Percentiles rank a stretch among this genome's conserved stretches.
Conservation (phyloP, 2,888 invertebrate species). For the Ormyrus nitidulus region DNA sequence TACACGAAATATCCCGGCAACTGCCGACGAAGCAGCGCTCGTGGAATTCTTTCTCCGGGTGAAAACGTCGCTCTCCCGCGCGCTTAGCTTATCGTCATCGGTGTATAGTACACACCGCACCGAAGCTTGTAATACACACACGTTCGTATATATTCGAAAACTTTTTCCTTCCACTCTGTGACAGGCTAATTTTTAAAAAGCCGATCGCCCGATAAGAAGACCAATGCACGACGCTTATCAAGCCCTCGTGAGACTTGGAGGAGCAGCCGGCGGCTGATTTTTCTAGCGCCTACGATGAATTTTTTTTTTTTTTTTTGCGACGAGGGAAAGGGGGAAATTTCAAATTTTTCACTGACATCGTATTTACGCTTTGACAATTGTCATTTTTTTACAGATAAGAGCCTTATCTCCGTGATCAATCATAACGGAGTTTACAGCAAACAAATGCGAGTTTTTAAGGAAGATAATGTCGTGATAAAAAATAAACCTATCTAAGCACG, state of each 20-base stretch:
- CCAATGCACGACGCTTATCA: slow-evolving; percentile 17
- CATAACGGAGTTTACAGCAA: background rate
- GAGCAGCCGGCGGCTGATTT: background rate
- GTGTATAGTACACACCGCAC: background rate
- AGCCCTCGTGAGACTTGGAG: background rate
- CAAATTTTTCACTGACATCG: background rate
- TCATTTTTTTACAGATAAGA: slow-evolving; percentile 16
- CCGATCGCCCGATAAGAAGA: slow-evolving; percentile 32
- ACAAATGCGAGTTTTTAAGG: too few relatives aligned
- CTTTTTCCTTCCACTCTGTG: background rate
- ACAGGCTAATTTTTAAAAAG: slow-evolving; percentile 35
- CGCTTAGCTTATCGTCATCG: slow-evolving; percentile 22
- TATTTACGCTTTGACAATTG: slow-evolving; percentile 3
- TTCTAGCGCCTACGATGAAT: background rate
- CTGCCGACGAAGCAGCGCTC: too few relatives aligned
- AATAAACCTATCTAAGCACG: too few relatives aligned
- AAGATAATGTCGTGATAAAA: too few relatives aligned
- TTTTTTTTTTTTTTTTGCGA: too few relatives aligned
- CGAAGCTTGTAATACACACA: background rate
- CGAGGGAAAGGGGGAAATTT: too few relatives aligned
- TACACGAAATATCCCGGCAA: background rate
- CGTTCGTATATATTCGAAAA: background rate
- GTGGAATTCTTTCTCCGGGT: slow-evolving; percentile 10
- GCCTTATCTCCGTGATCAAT: background rate
- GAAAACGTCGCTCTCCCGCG: slow-evolving; percentile 29